A percentile compares a stretch with the other conserved stretches of the same genome.
Evolutionary conservation across 2,797 vertebrate genomes (phyloP).

Genomic region (Anguilla marmorata): DNA sequence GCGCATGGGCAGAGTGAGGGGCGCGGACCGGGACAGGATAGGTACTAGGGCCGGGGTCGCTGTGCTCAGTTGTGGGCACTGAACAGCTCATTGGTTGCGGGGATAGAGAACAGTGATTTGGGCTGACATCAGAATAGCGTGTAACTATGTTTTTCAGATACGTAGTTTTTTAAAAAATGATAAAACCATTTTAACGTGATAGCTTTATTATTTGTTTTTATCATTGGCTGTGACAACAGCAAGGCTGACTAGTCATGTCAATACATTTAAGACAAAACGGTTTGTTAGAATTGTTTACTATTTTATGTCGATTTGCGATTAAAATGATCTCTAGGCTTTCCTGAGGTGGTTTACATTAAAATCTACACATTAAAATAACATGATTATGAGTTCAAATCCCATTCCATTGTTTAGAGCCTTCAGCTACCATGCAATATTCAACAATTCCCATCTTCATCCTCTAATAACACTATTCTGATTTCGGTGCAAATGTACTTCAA

Average conservation of each 20-base stretch:
- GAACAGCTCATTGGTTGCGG: background rate
- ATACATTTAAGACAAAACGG: background rate
- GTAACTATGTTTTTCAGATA: background rate
- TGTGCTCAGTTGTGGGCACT: background rate
- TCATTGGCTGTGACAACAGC: background rate
- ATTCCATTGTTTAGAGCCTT: background rate
- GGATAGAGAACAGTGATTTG: background rate
- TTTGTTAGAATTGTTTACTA: too few species aligned
- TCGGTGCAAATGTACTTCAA: background rate
- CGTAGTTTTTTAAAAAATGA: background rate
- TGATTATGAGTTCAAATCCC: background rate
- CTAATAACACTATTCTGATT: too few species aligned
- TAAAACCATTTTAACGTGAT: background rate
- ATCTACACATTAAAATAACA: background rate
- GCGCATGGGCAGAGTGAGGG: constrained; percentile 37
- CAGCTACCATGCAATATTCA: background rate
- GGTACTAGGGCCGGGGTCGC: background rate
- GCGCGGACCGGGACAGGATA: background rate
- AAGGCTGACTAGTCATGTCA: background rate
- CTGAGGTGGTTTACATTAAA: background rate
- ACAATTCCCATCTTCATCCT: too few species aligned
- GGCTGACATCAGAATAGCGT: background rate
- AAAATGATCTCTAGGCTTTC: background rate
- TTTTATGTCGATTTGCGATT: background rate
- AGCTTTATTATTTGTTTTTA: background rate